These are phyloP conservation scores for Corbicula japonica DNA, from an alignment of 2,888 invertebrate genomes.

Conservation along the genomic window DNA sequence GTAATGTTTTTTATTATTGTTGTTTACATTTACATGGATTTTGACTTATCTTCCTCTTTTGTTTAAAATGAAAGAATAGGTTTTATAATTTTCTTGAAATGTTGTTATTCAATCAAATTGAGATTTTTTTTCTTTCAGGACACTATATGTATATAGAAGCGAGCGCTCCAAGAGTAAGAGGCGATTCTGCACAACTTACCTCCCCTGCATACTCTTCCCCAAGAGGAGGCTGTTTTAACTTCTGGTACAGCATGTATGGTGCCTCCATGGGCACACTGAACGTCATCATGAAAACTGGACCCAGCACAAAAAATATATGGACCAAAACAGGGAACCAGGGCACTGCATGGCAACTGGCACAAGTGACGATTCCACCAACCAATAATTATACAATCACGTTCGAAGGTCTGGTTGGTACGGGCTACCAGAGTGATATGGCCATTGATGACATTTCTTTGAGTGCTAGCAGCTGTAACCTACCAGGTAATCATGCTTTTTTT, in stretches of 20 bases:
- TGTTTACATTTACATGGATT: too few relatives aligned
- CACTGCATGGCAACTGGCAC: conserved; percentile 73
- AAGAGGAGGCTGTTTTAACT: conserved; percentile 77
- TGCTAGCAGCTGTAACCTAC: conserved; percentile 73
- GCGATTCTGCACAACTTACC: conserved; percentile 87
- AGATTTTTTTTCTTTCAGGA: conserved; percentile 66
- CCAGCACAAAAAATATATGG: conserved; percentile 60
- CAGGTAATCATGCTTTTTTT: conserved; percentile 70
- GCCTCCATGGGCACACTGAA: conserved; percentile 77
- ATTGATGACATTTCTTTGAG: conserved; percentile 82
- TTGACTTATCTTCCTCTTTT: too few relatives aligned
- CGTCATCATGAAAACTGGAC: conserved; percentile 66
- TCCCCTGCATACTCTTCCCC: conserved; percentile 69
- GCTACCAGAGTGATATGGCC: conserved; percentile 79
- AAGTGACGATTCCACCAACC: conserved; percentile 64
- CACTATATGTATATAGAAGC: conserved; percentile 85
- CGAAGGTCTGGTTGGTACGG: conserved; percentile 79
- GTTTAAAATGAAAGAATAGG: too few relatives aligned
- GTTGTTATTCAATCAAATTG: too few relatives aligned
- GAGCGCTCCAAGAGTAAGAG: conserved; percentile 88
- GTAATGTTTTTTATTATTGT: too few relatives aligned
- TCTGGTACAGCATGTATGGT: conserved; percentile 84
- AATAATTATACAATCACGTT: conserved; percentile 76
- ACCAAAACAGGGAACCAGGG: conserved; percentile 72
- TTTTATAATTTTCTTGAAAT: too few relatives aligned